Percentiles rank a stretch among this genome's conserved stretches.
Evolutionary conservation across 2,888 invertebrate genomes (phyloP).

Genomic region (Rhagonycha lutea): DNA sequence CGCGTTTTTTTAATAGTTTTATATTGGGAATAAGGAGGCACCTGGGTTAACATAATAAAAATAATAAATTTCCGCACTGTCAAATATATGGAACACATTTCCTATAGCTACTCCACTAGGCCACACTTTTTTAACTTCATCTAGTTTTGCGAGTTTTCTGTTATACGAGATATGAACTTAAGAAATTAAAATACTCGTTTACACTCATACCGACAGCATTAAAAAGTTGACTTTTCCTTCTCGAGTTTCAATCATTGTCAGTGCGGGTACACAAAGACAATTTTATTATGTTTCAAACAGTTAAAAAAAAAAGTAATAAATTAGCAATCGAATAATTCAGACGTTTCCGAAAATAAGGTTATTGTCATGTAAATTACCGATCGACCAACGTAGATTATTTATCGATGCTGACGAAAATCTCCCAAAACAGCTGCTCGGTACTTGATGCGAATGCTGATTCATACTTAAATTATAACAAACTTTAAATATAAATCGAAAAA

Average conservation of each 20-base stretch:
- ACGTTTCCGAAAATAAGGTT: neutral
- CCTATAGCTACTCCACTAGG: constrained; percentile 12
- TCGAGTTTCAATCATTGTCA: neutral
- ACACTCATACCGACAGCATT: neutral
- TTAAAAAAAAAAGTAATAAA: neutral
- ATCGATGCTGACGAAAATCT: neutral
- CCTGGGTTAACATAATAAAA: neutral
- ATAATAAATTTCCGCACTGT: constrained; percentile 16
- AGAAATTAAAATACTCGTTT: neutral
- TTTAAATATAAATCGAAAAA: constrained; percentile 1
- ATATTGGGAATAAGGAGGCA: neutral
- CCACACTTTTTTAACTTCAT: constrained; percentile 9
- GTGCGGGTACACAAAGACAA: neutral
- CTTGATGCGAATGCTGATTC: neutral
- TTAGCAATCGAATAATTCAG: neutral
- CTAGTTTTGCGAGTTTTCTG: constrained; percentile 1
- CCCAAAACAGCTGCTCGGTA: neutral
- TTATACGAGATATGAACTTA: neutral
- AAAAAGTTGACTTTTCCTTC: neutral
- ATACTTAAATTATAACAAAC: neutral
- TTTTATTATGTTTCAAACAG: neutral
- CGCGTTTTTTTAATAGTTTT: neutral
- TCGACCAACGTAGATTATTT: neutral
- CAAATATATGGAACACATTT: constrained; percentile 13
- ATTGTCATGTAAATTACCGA: neutral